phyloP scores from a whole-genome alignment of 2,113 vertebrate genomes.

The Cheirogaleus medius region DNA sequence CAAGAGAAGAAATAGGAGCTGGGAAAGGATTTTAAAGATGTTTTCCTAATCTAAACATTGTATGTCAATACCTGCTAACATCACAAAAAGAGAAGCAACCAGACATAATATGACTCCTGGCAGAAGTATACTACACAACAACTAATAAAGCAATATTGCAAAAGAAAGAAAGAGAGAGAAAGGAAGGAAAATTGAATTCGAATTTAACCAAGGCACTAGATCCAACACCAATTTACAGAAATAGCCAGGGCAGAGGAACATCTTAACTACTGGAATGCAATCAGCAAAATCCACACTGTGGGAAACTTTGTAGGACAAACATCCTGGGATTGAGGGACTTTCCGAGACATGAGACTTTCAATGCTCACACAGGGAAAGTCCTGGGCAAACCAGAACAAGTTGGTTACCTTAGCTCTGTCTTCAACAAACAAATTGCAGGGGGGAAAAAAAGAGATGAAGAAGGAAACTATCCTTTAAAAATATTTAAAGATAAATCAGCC shows the following conservation, averaged over 20 bases:
- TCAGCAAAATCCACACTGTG: neutral
- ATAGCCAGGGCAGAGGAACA: neutral
- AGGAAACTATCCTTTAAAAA: neutral
- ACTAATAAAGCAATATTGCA: neutral
- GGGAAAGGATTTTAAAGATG: slow-evolving; percentile 5
- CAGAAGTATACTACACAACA: neutral
- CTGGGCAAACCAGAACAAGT: neutral
- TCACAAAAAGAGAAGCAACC: neutral
- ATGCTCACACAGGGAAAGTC: neutral
- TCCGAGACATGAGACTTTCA: neutral
- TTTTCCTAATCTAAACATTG: neutral
- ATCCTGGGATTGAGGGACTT: neutral
- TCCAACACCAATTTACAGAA: neutral
- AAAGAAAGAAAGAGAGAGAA: neutral
- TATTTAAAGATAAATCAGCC: neutral
- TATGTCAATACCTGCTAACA: neutral
- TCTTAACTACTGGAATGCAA: neutral
- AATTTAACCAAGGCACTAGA: slow-evolving; percentile 10
- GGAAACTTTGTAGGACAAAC: neutral
- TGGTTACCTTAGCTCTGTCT: neutral
- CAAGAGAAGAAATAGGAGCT: neutral
- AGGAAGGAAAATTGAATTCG: neutral
- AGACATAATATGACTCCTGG: neutral
- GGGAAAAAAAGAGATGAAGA: neutral
- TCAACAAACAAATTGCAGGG: neutral